These are phyloP conservation scores for Hypomecis punctinalis DNA, from an alignment of 2,888 invertebrate species.

Conservation along the genomic window DNA sequence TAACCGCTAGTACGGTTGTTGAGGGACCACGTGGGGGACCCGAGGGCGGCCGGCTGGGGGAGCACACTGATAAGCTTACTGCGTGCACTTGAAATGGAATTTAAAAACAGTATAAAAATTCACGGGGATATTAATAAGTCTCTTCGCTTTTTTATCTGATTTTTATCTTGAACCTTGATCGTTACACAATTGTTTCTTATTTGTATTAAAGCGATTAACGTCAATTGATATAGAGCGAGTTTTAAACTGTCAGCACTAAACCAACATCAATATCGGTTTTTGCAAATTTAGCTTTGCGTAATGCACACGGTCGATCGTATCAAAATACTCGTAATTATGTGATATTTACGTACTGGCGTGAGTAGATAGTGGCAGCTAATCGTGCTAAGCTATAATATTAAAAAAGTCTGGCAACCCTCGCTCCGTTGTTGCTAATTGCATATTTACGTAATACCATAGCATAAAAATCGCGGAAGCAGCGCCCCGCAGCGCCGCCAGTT, in stretches of 20 bases:
- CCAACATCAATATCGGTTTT: no score
- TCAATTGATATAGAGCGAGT: no score
- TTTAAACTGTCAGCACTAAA: no score
- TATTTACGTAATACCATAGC: conserved; percentile 23
- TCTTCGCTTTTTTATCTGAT: not conserved
- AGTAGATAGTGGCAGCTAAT: conserved; percentile 7
- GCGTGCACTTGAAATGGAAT: not conserved
- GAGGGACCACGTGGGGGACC: not conserved
- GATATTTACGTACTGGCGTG: not conserved
- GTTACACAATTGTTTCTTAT: not conserved
- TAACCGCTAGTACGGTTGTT: not conserved
- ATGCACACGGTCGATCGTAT: no score
- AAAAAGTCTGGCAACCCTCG: conserved; percentile 7
- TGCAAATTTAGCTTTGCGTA: no score
- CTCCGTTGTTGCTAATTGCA: conserved; percentile 18
- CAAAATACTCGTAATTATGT: no score
- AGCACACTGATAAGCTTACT: not conserved
- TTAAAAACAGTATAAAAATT: not conserved
- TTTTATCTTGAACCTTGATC: not conserved
- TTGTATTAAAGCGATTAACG: no score
- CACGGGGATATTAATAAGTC: no score
- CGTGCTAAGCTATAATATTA: conserved; percentile 14
- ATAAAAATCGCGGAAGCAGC: conserved; percentile 32
- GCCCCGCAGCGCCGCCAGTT: conserved; percentile 37
- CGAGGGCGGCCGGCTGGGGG: conserved; percentile 2